These are phyloP conservation scores for Helarctos malayanus DNA, from an alignment of 2,797 vertebrate genomes.

Conservation along the genomic window DNA sequence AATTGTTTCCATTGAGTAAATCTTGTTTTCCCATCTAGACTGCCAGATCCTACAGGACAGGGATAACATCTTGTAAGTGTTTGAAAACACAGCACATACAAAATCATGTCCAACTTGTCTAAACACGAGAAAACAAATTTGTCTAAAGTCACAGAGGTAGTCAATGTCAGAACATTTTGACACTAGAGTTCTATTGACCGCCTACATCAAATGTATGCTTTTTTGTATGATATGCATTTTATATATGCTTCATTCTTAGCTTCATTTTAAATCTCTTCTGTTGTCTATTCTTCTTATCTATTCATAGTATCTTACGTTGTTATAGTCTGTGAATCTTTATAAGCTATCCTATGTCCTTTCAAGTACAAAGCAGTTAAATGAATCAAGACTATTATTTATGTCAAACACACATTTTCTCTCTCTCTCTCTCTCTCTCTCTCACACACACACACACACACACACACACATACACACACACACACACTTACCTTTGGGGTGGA, in stretches of 20 bases:
- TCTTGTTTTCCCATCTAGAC: neutral
- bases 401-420: neutral
- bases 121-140: neutral
- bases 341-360: constrained; percentile 4
- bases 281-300: neutral
- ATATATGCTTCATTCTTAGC: neutral
- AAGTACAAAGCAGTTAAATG: constrained; percentile 47
- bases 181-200: neutral
- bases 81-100: neutral
- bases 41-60: neutral
- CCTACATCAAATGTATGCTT: neutral
- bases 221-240: neutral
- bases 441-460: neutral
- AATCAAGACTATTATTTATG: constrained; percentile 48
- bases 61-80: neutral
- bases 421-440: neutral
- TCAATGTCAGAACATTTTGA: neutral
- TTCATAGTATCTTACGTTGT: neutral
- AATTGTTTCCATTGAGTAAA: constrained; percentile 10
- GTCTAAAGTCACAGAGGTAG: neutral
- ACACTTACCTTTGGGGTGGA: neutral
- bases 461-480: neutral
- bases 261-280: constrained; percentile 43
- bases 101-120: constrained; percentile 26
- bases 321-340: constrained; percentile 50